A percentile compares a stretch with the other conserved stretches of the same genome.
Evolutionary conservation across 2,888 invertebrate genomes (phyloP).

Genomic region (Phrixothrix hirtus): DNA sequence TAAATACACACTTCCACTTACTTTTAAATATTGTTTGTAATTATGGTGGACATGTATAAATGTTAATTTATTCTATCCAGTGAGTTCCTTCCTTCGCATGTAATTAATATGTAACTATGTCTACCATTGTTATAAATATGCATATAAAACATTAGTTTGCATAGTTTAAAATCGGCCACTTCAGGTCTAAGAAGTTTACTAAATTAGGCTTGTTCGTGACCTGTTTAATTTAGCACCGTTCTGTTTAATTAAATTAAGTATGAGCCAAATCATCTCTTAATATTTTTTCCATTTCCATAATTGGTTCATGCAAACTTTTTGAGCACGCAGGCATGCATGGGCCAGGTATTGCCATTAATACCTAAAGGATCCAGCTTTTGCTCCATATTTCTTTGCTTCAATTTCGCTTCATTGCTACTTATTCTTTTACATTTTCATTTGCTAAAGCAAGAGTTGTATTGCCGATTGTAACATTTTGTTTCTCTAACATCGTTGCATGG

Average conservation of each 20-base stretch:
- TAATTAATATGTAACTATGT: slow-evolving; percentile 8
- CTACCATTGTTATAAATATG: background rate
- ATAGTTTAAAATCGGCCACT: slow-evolving; percentile 19
- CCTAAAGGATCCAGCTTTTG: slow-evolving; percentile 50
- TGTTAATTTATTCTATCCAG: slow-evolving; percentile 6
- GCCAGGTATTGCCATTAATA: slow-evolving; percentile 54
- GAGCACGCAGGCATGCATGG: slow-evolving; percentile 52
- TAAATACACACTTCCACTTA: too few species aligned
- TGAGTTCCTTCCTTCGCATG: slow-evolving; percentile 18
- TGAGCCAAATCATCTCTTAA: slow-evolving; percentile 17
- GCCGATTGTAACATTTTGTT: too few species aligned
- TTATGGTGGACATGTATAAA: background rate
- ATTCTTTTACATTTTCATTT: too few species aligned
- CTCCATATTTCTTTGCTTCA: slow-evolving; percentile 36
- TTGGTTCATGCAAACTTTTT: slow-evolving; percentile 30
- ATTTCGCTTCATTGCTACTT: too few species aligned
- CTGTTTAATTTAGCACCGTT: slow-evolving; percentile 21
- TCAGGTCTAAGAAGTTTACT: slow-evolving; percentile 16
- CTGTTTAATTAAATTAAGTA: slow-evolving; percentile 9
- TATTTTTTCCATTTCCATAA: slow-evolving; percentile 14
- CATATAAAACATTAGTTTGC: slow-evolving; percentile 8
- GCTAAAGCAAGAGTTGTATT: too few species aligned
- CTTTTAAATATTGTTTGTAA: too few species aligned
- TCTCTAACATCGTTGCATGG: too few species aligned
- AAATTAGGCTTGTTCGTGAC: slow-evolving; percentile 25